Evolutionary conservation across 2,797 vertebrate genomes (phyloP).

Genomic region (Protosalanx chinensis): DNA sequence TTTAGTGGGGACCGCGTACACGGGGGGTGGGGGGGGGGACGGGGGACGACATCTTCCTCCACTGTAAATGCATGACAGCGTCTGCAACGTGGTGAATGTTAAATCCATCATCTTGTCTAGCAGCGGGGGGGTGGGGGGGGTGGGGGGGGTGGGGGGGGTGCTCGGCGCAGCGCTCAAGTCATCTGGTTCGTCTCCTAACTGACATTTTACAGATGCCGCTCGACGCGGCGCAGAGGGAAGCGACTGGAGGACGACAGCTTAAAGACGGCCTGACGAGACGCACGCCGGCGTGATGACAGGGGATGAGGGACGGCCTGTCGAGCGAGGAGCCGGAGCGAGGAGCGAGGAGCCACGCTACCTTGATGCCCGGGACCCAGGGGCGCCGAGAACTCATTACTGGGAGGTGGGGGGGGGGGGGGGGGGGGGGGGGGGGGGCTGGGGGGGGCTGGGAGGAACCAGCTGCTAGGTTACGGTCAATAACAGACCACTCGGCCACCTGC

Average conservation of each 20-base stretch:
- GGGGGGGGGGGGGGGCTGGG: too few relatives aligned
- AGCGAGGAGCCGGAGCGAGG: not conserved
- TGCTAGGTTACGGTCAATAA: conserved; percentile 15
- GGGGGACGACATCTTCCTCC: not conserved
- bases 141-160: not conserved
- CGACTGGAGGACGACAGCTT: conserved; percentile 21
- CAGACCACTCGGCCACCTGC: not conserved
- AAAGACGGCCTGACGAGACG: conserved; percentile 23
- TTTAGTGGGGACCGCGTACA: not conserved
- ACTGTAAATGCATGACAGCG: not conserved
- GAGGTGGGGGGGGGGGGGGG: too few relatives aligned
- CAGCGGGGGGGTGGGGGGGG: too few relatives aligned
- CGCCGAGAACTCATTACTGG: not conserved
- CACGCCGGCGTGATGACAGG: not conserved
- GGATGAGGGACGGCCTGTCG: conserved; percentile 16
- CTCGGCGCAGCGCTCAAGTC: not conserved
- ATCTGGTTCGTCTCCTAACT: conserved; percentile 24
- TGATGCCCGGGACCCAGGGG: not conserved
- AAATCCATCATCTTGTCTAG: conserved; percentile 28
- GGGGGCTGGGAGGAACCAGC: too few relatives aligned
- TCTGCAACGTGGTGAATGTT: not conserved
- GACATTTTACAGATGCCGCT: conserved; percentile 25
- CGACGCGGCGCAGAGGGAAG: conserved; percentile 6
- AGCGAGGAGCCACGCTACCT: not conserved
- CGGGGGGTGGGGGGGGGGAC: not conserved